Conservation (phyloP, 2,888 invertebrate species). For the Megalurothrips usitatus region DNA sequence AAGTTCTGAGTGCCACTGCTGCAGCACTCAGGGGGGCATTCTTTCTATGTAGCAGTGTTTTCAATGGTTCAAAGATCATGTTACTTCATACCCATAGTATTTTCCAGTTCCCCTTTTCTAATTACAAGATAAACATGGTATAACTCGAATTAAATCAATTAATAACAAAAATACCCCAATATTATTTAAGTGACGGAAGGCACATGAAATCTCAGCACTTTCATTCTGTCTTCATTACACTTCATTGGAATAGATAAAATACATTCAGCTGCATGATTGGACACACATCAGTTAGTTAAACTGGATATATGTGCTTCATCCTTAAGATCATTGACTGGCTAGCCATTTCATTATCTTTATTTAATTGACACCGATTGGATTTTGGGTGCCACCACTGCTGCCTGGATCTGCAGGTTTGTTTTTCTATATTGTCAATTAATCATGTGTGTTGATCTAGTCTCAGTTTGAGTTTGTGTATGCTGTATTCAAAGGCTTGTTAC, state of each 20-base stretch:
- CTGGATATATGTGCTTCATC: not conserved
- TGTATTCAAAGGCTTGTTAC: not conserved
- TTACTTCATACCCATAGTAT: not conserved
- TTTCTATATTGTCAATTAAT: not conserved
- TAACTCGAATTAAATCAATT: not conserved
- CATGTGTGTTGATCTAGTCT: conserved; percentile 18
- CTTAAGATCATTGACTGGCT: not conserved
- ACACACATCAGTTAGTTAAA: conserved; percentile 1
- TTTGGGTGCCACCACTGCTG: conserved; percentile 16
- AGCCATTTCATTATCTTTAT: conserved; percentile 4
- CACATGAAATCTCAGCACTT: not conserved
- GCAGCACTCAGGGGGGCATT: not conserved
- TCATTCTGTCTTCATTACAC: not conserved
- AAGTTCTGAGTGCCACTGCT: not conserved
- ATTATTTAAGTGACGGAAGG: not conserved
- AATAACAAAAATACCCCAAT: not conserved
- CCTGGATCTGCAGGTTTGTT: conserved; percentile 22
- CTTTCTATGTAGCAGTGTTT: not conserved
- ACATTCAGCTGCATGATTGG: conserved; percentile 4
- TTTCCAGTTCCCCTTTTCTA: not conserved
- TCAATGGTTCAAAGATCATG: not conserved
- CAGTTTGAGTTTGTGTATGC: not conserved
- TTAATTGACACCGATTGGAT: conserved; percentile 11
- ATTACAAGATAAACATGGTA: not conserved
- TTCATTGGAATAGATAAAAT: not conserved